Conservation (phyloP, 2,888 invertebrate species). For the Charanyca ferruginea region DNA sequence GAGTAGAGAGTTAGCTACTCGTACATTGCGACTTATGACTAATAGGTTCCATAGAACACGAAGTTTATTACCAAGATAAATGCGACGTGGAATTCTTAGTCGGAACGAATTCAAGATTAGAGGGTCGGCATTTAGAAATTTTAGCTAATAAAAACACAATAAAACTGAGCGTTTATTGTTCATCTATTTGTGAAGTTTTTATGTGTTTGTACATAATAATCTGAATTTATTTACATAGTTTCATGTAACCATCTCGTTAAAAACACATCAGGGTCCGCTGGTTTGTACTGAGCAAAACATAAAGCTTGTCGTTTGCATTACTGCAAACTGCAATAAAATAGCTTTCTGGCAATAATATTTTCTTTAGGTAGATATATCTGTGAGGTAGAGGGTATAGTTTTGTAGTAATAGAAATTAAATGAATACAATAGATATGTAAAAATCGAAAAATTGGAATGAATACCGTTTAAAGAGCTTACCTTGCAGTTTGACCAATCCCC, state of each 20-base stretch:
- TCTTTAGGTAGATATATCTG: not conserved
- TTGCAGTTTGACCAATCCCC: constrained; percentile 2
- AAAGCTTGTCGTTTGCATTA: constrained; percentile 36
- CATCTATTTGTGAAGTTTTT: constrained; percentile 56
- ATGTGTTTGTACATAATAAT: constrained; percentile 51
- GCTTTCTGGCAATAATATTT: constrained; percentile 18
- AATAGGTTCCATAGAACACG: constrained; percentile 14
- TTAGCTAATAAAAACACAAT: constrained; percentile 54
- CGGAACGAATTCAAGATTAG: constrained; percentile 37
- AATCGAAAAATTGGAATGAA: too few species aligned
- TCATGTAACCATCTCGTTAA: constrained; percentile 51
- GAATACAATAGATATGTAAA: too few species aligned
- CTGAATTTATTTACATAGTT: constrained; percentile 47
- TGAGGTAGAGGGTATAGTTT: constrained; percentile 7
- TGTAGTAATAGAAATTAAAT: not conserved
- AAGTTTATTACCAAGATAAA: constrained; percentile 41
- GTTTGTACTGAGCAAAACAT: constrained; percentile 18
- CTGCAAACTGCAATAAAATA: constrained; percentile 23
- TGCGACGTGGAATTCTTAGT: constrained; percentile 19
- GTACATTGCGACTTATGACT: constrained; percentile 8
- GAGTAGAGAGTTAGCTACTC: constrained; percentile 19
- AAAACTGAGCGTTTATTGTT: constrained; percentile 56
- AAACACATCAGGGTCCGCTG: constrained; percentile 39
- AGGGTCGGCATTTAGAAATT: constrained; percentile 27
- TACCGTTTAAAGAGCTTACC: too few species aligned